Conservation (phyloP, 2,888 invertebrate species). For the Andrena haemorrhoa region DNA sequence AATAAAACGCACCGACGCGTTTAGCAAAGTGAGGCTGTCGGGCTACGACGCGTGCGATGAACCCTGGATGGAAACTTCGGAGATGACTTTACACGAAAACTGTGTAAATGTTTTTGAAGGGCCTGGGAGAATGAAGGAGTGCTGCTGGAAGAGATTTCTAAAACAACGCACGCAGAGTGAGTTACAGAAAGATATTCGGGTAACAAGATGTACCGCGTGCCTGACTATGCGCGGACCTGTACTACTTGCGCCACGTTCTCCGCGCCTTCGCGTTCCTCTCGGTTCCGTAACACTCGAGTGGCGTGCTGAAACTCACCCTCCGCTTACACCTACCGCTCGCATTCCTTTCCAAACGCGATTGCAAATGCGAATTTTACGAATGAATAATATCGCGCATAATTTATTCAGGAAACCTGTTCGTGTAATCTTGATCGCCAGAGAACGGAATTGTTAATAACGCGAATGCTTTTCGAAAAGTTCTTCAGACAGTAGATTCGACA, state of each 20-base stretch:
- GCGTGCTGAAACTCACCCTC: no score
- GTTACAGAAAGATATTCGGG: background rate
- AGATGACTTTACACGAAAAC: background rate
- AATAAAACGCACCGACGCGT: background rate
- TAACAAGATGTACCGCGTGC: background rate
- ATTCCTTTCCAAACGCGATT: background rate
- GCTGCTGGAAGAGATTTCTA: background rate
- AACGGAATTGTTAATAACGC: background rate
- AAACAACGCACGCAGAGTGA: background rate
- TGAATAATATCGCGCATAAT: background rate
- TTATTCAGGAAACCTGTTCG: no score
- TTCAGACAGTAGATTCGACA: background rate
- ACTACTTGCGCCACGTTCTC: background rate
- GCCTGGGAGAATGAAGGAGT: background rate
- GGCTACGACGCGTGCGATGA: no score
- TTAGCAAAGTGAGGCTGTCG: background rate
- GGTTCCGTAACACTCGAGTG: background rate
- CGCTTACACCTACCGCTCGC: no score
- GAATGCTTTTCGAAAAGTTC: background rate
- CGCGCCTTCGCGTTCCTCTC: background rate
- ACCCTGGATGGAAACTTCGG: no score
- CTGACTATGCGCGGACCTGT: conserved; percentile 4
- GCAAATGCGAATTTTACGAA: background rate
- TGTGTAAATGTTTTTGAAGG: background rate
- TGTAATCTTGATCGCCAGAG: background rate